These are phyloP conservation scores for Thecocarcelia acutangulata DNA, from an alignment of 2,888 invertebrate genomes.

Conservation along the genomic window DNA sequence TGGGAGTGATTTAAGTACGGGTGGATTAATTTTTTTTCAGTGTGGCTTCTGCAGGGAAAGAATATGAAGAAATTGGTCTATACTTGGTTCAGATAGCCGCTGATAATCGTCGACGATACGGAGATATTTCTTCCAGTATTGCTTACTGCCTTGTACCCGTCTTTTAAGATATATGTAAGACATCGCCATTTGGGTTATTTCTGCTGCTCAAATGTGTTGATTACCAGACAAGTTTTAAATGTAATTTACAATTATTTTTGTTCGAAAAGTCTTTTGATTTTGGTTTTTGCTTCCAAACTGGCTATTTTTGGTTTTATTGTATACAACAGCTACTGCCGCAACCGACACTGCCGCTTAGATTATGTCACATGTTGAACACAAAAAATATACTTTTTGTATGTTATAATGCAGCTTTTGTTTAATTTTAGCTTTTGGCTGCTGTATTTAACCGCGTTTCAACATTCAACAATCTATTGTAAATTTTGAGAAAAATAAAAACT, in stretches of 20 bases:
- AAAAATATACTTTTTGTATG: background rate
- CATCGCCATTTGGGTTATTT: too few species aligned
- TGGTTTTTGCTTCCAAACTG: conserved; percentile 31
- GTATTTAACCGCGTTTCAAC: conserved; percentile 48
- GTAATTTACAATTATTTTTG: conserved; percentile 47
- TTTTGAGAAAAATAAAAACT: conserved; percentile 29
- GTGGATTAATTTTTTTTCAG: too few species aligned
- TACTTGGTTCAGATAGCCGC: too few species aligned
- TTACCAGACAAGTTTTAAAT: conserved; percentile 62
- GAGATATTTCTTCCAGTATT: too few species aligned
- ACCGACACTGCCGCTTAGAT: conserved; percentile 32
- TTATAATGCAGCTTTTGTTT: conserved; percentile 39
- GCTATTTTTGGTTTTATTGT: conserved; percentile 29
- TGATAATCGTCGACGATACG: too few species aligned
- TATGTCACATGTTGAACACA: conserved; percentile 56
- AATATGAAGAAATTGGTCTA: too few species aligned
- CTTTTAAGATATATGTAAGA: too few species aligned
- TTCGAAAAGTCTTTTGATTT: conserved; percentile 53
- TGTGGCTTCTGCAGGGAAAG: too few species aligned
- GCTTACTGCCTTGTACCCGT: too few species aligned
- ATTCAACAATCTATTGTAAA: conserved; percentile 53
- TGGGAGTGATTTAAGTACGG: too few species aligned
- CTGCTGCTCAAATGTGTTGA: conserved; percentile 51
- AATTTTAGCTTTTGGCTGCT: conserved; percentile 48
- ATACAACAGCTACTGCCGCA: conserved; percentile 8